Base-by-base conservation (phyloP, 2,888 invertebrate genomes). In the Dichetophora obliterata region DNA sequence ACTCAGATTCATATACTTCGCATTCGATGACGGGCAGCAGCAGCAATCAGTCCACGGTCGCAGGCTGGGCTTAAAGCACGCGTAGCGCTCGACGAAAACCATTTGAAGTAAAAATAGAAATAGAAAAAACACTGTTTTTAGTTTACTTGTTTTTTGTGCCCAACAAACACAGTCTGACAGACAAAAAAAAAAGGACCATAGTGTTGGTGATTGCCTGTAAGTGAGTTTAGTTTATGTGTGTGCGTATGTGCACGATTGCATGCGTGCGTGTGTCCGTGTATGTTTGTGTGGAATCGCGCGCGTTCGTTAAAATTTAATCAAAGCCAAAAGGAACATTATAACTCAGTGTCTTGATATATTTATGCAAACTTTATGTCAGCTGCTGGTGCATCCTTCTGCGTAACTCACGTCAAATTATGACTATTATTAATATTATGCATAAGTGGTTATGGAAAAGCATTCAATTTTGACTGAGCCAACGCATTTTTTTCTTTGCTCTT, bases 11-110 rank as follows among this genome's bases (percentile, higher is more conserved):
- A 54, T 54, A 14, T 66, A 22, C 50, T 73, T 65, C 61, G 57
- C 66, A 74, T 65, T 76, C 78, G 31, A 27, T 50, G 79, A 79
- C 66, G 73, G 78, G 65, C 75, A 75, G 52, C 72, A 50, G 50
- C 31, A 63, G 48, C 72, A 71, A 63, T 70, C 86, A 87, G 87
- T 86, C 84, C 84, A 82, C 81, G 81, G 78, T 84, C 83, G 84
- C 82, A 83, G 81, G 83, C 83, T 85, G 84, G 84, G 81, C 85
- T 83, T 85, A 83, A 81, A 78, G 83, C 85, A 85, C 86, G 86
- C 83, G 84, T 82, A 80, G 80, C 74, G 74, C 43, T 75, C 78
- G 70, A 66, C 48, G 16, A 27, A n/a, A 19, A 63, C 59, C 19
- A 59, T 14, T 27, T 19, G 52, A 31, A 52, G 1, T 22, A 61